phyloP scores from a whole-genome alignment of 37 sponge, comb jelly and placozoan genomes.

The Oscarella lobularis region DNA sequence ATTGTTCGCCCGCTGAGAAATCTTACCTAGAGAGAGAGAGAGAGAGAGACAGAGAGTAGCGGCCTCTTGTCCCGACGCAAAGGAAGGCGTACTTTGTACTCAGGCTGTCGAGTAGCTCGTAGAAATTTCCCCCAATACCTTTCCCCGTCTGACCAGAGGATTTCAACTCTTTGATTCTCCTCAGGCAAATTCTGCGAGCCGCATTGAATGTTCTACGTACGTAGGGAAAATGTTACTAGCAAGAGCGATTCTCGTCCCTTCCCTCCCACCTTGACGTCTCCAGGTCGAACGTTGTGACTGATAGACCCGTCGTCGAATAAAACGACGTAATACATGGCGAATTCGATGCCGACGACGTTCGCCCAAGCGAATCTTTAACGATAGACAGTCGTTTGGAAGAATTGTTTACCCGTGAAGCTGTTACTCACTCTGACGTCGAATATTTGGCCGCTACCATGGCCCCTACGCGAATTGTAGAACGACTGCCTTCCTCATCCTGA shows the following conservation, averaged over 20 bases:
- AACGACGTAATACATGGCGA: slow-evolving; percentile 25
- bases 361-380: background rate
- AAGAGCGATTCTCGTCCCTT: background rate
- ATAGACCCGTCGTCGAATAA: slow-evolving; percentile 75
- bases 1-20: background rate
- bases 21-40: too few species aligned
- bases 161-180: slow-evolving; percentile 13
- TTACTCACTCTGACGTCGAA: background rate
- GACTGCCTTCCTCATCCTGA: background rate
- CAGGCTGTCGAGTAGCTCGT: background rate
- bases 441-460: background rate
- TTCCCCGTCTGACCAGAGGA: slow-evolving; percentile 57
- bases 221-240: background rate
- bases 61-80: too few species aligned
- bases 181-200: background rate
- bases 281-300: slow-evolving; percentile 38
- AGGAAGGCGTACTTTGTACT: too few species aligned
- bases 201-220: background rate
- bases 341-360: background rate
- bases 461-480: background rate
- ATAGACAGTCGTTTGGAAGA: too few species aligned
- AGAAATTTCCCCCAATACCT: slow-evolving; percentile 47
- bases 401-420: background rate
- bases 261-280: slow-evolving; percentile 40
- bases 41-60: too few species aligned